Conservation (phyloP, 2,888 invertebrate species). For the Callimorpha dominula region DNA sequence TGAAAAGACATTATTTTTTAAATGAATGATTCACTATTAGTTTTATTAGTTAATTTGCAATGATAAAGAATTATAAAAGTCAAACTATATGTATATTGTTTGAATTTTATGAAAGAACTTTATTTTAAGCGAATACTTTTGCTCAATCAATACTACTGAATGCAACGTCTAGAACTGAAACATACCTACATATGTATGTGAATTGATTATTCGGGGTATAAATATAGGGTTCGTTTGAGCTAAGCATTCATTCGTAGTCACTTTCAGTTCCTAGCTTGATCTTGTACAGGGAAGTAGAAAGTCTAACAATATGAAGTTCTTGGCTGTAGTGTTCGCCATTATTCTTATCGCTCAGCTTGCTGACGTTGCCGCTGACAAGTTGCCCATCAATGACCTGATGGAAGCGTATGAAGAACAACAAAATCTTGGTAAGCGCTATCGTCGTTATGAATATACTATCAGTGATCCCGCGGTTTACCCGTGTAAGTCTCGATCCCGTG, state of each 20-base stretch:
- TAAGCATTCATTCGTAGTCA: not conserved
- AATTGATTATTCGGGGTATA: not conserved
- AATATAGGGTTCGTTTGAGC: not conserved
- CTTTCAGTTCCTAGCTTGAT: not conserved
- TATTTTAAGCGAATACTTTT: too few relatives aligned
- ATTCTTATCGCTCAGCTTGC: not conserved
- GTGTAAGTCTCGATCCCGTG: too few relatives aligned
- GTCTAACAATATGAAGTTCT: constrained; percentile 1
- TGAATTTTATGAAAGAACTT: too few relatives aligned
- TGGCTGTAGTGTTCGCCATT: not conserved
- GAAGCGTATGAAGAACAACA: not conserved
- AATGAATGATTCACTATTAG: too few relatives aligned
- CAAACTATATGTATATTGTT: too few relatives aligned
- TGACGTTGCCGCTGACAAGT: not conserved
- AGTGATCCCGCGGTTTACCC: too few relatives aligned
- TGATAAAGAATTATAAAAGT: too few relatives aligned
- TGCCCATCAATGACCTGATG: not conserved
- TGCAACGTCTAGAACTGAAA: too few relatives aligned
- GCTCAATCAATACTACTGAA: too few relatives aligned
- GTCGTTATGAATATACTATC: too few relatives aligned
- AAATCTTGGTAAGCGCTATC: not conserved
- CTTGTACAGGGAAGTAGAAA: not conserved
- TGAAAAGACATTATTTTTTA: too few relatives aligned
- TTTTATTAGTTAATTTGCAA: too few relatives aligned
- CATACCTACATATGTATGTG: not conserved